These are phyloP conservation scores for Pelecanoides urinatrix DNA, from an alignment of 2,113 vertebrate species.

Conservation along the genomic window DNA sequence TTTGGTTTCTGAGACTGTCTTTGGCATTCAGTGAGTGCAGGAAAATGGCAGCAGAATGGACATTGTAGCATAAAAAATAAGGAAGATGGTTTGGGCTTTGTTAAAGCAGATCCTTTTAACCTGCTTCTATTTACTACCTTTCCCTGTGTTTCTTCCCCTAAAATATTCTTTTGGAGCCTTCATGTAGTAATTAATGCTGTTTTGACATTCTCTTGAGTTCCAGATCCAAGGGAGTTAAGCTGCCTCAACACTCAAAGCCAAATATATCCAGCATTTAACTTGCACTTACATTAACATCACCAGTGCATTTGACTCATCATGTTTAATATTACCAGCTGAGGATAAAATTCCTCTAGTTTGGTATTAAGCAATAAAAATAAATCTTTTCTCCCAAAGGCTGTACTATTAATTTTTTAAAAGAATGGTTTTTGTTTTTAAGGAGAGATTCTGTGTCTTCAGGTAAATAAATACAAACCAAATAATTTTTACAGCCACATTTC, in stretches of 20 bases:
- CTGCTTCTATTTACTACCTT: neutral
- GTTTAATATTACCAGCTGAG: neutral
- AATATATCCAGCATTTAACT: constrained; percentile 6
- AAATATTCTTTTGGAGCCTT: neutral
- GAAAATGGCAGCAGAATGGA: neutral
- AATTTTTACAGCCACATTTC: neutral
- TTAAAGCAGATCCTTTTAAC: neutral
- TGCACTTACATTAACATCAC: neutral
- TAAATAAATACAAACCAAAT: neutral
- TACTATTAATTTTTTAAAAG: neutral
- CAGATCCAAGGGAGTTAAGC: constrained; percentile 14
- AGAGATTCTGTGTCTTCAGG: neutral
- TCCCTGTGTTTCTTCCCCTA: neutral
- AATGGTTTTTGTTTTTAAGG: neutral
- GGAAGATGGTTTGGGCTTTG: neutral
- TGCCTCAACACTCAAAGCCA: neutral
- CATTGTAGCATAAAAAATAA: neutral
- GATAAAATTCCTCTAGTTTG: neutral
- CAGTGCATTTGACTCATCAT: neutral
- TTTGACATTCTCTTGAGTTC: constrained; percentile 2
- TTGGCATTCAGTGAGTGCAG: neutral
- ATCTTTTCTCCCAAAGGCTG: neutral
- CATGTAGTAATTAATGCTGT: neutral
- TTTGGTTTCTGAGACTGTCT: neutral
- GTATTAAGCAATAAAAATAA: neutral